These are phyloP conservation scores for Vulpes vulpes DNA, from an alignment of 2,113 vertebrate genomes.

Conservation along the genomic window DNA sequence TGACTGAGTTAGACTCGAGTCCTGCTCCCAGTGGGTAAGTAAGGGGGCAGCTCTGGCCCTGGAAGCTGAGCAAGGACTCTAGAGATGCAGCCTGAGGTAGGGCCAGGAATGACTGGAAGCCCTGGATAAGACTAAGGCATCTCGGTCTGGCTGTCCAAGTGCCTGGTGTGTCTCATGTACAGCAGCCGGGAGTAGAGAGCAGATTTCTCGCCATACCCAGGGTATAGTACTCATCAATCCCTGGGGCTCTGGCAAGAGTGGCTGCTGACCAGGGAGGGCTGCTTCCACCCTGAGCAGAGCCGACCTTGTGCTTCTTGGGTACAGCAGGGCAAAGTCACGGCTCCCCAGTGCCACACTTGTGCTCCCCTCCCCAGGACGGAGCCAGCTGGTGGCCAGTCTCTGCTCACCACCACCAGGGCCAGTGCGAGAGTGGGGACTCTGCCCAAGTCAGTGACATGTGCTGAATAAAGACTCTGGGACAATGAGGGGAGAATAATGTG, in stretches of 20 bases:
- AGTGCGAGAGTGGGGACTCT: neutral
- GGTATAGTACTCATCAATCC: rapidly evolving
- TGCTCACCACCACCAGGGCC: neutral
- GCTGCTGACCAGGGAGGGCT: neutral
- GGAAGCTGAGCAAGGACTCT: neutral
- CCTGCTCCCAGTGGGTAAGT: neutral
- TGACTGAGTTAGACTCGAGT: neutral
- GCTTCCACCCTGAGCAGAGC: neutral
- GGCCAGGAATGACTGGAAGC: neutral
- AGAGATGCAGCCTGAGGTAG: neutral
- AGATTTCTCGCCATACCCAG: neutral
- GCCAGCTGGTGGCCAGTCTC: neutral
- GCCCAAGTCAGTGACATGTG: neutral
- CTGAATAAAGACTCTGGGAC: neutral
- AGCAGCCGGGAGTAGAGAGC: neutral
- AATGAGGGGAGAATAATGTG: neutral
- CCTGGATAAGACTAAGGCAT: neutral
- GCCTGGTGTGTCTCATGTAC: rapidly evolving
- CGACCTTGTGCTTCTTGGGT: too few species aligned
- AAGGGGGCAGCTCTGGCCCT: neutral
- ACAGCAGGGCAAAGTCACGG: too few species aligned
- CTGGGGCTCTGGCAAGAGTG: neutral
- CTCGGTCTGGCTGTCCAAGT: rapidly evolving
- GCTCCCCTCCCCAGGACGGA: neutral
- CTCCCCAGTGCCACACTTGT: neutral